phyloP scores from a whole-genome alignment of 2,888 invertebrate genomes.

The Orthosia incerta region DNA sequence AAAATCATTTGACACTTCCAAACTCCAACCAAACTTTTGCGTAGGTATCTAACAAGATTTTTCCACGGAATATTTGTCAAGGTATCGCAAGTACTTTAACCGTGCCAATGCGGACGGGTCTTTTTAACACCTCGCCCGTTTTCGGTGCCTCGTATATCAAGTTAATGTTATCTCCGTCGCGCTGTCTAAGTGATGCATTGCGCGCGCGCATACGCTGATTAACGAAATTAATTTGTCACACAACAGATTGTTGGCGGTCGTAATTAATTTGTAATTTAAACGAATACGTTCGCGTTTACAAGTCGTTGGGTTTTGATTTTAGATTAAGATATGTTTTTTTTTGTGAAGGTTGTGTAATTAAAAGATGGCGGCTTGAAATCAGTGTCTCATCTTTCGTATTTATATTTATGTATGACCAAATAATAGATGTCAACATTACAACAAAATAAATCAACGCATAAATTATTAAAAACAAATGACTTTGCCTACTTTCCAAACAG shows the following conservation, averaged over 20 bases:
- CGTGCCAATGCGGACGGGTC: constrained; percentile 70
- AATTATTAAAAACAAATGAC: constrained; percentile 59
- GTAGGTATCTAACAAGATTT: constrained; percentile 51
- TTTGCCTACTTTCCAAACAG: constrained; percentile 60
- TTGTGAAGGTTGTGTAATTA: constrained; percentile 5
- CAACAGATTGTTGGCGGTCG: constrained; percentile 72
- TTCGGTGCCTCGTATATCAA: constrained; percentile 86
- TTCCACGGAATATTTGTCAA: constrained; percentile 70
- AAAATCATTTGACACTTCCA: constrained; percentile 25
- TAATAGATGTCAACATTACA: constrained; percentile 6
- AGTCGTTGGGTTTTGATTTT: constrained; percentile 39
- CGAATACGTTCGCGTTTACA: constrained; percentile 64
- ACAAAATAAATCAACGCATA: constrained; percentile 40
- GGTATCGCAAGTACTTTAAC: constrained; percentile 74
- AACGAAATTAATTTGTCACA: constrained; percentile 90
- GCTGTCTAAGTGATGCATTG: constrained; percentile 88
- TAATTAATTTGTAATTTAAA: constrained; percentile 81
- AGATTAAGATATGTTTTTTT: constrained; percentile 12
- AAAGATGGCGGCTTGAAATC: constrained; percentile 4
- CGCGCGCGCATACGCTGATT: constrained; percentile 84
- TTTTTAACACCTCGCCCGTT: constrained; percentile 79
- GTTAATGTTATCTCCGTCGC: constrained; percentile 85
- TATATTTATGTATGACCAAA: neutral
- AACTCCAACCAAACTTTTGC: constrained; percentile 28
- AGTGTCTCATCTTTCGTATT: constrained; percentile 9